These are phyloP conservation scores for Acanthisitta chloris DNA, from an alignment of 2,113 vertebrate genomes.

Conservation along the genomic window DNA sequence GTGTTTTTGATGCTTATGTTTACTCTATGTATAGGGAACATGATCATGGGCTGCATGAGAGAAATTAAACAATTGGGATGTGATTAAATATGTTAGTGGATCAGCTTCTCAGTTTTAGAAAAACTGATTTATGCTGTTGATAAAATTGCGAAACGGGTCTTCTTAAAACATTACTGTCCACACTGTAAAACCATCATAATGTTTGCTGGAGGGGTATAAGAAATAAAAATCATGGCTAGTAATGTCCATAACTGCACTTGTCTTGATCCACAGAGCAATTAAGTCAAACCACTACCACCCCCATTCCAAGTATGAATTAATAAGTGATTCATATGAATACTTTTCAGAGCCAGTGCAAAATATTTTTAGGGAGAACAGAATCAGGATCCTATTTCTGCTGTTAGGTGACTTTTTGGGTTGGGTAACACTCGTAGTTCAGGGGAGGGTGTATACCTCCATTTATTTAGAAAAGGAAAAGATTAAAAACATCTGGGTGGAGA, in stretches of 20 bases:
- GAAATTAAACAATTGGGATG: neutral
- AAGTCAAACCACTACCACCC: neutral
- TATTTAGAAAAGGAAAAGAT: neutral
- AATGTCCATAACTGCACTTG: neutral
- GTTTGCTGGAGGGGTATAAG: neutral
- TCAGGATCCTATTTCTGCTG: neutral
- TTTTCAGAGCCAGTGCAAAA: neutral
- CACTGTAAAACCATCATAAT: neutral
- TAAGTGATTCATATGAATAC: neutral
- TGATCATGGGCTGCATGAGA: neutral
- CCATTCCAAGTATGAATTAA: neutral
- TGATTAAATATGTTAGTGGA: neutral
- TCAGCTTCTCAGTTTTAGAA: neutral
- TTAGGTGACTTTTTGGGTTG: neutral
- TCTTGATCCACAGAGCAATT: neutral
- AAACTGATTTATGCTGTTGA: neutral
- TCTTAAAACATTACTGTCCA: neutral
- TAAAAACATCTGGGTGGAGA: neutral
- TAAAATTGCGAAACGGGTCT: neutral
- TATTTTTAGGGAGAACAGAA: neutral
- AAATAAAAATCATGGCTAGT: neutral
- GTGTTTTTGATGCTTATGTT: neutral
- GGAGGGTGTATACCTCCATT: neutral
- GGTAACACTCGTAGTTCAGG: neutral
- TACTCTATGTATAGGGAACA: neutral